Base-by-base conservation (phyloP, 2,888 invertebrate genomes). In the Steromphala cineraria region DNA sequence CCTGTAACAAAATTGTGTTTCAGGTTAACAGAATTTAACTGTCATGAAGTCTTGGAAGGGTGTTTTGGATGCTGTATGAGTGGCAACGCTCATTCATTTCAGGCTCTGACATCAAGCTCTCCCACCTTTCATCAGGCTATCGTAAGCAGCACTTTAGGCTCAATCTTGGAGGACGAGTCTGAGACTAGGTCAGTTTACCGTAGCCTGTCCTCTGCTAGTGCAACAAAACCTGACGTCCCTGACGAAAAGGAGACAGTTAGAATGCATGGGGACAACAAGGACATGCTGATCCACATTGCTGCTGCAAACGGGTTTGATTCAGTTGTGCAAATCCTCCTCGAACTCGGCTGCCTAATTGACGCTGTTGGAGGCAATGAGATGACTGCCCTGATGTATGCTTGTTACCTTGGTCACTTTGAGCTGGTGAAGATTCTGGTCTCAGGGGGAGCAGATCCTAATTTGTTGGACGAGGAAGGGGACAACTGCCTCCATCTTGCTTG, bases 11-110 rank as follows among this genome's bases (percentile, higher is more conserved):
- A 76, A 55, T 2, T 2, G 15, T 31, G 17, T n/a, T 53, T 75
- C n/a, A 0, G 55, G 13, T 5, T 55, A 0, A 76, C 53, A 0
- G 7, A 53, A 4, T 76, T 55, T 19, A 19, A 2, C 5, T 2
- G n/a, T 15, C 55, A 17, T 55, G 76, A 76, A 76, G 1, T 76
- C 2, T 55, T 76, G 21, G 76, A 53, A 53, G 76, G 76, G 17
- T 76, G 24, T 55, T 55, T 76, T 55, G 76, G 76, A 8, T 76
- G 76, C 36, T 53, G 53, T 55, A 7, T 53, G 53, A 76, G 76
- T 53, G 76, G 76, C 1, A 53, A 76, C 36, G 17, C 31, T 3
- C 28, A 10, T 17, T 76, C 76, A 8, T 19, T 76, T 5, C 24
- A 28, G 17, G 3, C 19, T 17, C 17, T 76, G n/a, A 13, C 13